Evolutionary conservation across 2,888 invertebrate genomes (phyloP).

Genomic region (Hydraecia micacea): DNA sequence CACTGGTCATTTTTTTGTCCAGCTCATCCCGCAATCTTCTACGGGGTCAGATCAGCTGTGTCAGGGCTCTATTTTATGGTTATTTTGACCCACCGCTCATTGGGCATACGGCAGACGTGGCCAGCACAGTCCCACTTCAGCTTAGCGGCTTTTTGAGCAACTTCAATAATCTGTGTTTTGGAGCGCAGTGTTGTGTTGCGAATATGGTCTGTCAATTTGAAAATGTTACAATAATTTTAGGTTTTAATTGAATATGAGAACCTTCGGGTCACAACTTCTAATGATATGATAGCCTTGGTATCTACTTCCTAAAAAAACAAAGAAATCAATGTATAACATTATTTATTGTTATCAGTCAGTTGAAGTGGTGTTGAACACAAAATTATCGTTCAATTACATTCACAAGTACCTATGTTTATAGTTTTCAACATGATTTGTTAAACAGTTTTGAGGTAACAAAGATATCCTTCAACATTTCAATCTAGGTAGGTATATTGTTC

Average conservation of each 20-base stretch:
- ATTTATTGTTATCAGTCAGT: slow-evolving; percentile 57
- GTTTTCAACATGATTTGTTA: slow-evolving; percentile 23
- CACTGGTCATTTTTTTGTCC: no score
- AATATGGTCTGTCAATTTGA: not conserved
- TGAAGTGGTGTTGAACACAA: slow-evolving; percentile 38
- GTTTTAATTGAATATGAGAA: no score
- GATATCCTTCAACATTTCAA: slow-evolving; percentile 38
- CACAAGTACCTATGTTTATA: slow-evolving; percentile 8
- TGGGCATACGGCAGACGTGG: not conserved
- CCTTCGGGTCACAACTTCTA: no score
- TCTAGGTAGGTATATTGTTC: slow-evolving; percentile 1
- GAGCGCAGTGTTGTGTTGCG: not conserved
- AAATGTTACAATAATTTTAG: no score
- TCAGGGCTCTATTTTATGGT: not conserved
- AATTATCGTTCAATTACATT: slow-evolving; percentile 39
- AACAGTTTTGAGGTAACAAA: slow-evolving; percentile 43
- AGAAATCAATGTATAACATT: slow-evolving; percentile 39
- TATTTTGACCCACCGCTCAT: not conserved
- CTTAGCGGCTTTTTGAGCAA: not conserved
- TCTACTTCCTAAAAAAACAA: slow-evolving; percentile 1
- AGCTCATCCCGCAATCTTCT: no score
- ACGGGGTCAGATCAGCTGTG: not conserved
- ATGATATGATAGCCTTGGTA: slow-evolving; percentile 6
- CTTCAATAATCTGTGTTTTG: no score
- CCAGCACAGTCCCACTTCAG: not conserved